Evolutionary conservation across 2,888 invertebrate species (phyloP), one percentile per base, ranked within the genome.

Genomic region (Tenthredo distinguenda): DNA sequence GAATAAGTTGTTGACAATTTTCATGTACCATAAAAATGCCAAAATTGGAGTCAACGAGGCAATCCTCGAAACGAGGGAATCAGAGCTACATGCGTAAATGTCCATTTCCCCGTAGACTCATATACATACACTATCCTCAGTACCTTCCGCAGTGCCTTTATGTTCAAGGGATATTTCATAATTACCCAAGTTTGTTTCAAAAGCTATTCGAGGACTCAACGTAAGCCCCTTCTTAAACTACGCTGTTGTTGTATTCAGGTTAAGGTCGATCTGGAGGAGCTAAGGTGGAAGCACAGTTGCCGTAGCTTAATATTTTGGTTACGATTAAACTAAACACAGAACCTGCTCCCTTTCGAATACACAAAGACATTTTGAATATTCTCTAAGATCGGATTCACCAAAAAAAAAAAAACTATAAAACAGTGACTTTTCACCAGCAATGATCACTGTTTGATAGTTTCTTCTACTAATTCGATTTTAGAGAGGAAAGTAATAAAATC

Each of bases 181-280:
- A 84, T 84, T 55, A 47, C 31, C 43, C 72, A 55, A 84, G 21
- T 72, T 84, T 50, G 34, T 47, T n/a, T 47, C 68, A 74, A 84
- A 40, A 84, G 55, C 84, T n/a, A 50, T 84, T 84, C 37, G 10
- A 71, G 37, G 74, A 74, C 43, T 74, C 74, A 43, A 74, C 40
- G 72, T 50, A 34, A 84, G 12, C 50, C 72, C 50, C n/a, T 34
- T 12, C 50, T n/a, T 47, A 55, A 26, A 84, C 43, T 26, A 43
- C 37, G 43, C 43, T 74, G 40, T 74, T n/a, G 40, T 74, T 74
- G 43, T 43, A 43, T 43, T 43, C 1, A 43, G 40, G 40, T n/a
- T 74, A 43, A 74, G 43, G 40, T 74, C 37, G n/a, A 40, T 43
- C 74, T 21, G n/a, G 21, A 43, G 43, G 26, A 74, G 26, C 21